Conservation (phyloP, 2,797 vertebrate species). For the Lycodopsis pacificus region DNA sequence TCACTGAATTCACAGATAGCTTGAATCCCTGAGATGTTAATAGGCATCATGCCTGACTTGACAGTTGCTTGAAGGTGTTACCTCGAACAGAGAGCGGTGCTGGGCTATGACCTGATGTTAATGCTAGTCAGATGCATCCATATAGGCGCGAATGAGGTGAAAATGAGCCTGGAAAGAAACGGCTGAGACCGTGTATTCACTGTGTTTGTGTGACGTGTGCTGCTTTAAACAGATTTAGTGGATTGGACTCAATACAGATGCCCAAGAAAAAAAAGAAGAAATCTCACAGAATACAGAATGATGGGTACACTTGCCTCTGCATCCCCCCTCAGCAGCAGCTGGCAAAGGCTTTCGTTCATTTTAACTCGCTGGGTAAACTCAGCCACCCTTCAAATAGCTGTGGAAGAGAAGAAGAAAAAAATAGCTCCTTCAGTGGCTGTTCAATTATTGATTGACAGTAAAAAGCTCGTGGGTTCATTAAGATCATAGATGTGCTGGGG, state of each 20-base stretch:
- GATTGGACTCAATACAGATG: constrained; percentile 29
- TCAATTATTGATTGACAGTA: constrained; percentile 84
- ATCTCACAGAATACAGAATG: constrained; percentile 20
- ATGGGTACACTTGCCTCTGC: constrained; percentile 17
- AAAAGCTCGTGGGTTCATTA: constrained; percentile 83
- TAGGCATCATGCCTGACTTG: constrained; percentile 66
- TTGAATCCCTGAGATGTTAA: constrained; percentile 60
- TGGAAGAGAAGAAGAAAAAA: constrained; percentile 51
- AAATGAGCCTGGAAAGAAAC: constrained; percentile 82
- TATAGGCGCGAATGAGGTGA: constrained; percentile 85
- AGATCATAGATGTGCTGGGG: constrained; percentile 79
- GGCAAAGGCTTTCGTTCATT: constrained; percentile 44
- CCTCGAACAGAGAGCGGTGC: constrained; percentile 51
- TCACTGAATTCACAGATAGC: constrained; percentile 39
- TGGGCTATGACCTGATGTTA: constrained; percentile 82
- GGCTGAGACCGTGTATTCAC: constrained; percentile 78
- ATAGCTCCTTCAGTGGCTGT: constrained; percentile 71
- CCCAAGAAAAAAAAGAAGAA: background rate
- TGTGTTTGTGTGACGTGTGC: constrained; percentile 44
- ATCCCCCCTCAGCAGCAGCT: constrained; percentile 46
- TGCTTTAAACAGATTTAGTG: constrained; percentile 49
- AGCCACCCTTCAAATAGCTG: constrained; percentile 73
- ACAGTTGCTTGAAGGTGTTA: constrained; percentile 74
- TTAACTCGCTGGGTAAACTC: constrained; percentile 68
- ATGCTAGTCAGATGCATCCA: constrained; percentile 80